Evolutionary conservation across 2,113 vertebrate species (phyloP).

Genomic region (Collichthys lucidus): DNA sequence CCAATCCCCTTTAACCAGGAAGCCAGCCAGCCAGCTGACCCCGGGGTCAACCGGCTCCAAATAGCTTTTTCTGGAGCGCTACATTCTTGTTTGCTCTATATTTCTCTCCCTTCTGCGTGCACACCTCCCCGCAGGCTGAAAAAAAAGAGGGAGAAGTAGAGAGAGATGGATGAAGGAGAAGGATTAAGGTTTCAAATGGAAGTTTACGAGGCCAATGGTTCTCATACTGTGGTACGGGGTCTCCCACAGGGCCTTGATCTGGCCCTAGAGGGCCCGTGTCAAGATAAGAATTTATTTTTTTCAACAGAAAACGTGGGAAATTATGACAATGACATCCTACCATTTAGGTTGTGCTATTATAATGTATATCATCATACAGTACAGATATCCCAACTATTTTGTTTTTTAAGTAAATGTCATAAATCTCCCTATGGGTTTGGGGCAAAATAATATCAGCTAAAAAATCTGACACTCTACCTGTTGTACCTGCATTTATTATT

Average conservation of each 20-base stretch:
- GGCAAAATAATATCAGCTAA: not conserved
- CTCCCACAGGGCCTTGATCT: constrained; percentile 26
- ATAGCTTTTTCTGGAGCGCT: constrained; percentile 79
- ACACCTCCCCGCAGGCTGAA: constrained; percentile 57
- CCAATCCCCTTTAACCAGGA: constrained; percentile 77
- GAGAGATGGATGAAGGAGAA: constrained; percentile 70
- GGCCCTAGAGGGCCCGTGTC: constrained; percentile 27
- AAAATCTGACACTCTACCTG: not conserved
- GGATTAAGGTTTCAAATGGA: constrained; percentile 60
- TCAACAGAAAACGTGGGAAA: constrained; percentile 13
- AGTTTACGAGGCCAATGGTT: constrained; percentile 57
- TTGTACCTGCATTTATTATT: not conserved
- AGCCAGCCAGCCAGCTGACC: constrained; percentile 69
- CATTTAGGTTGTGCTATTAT: not conserved
- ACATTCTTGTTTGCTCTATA: constrained; percentile 56
- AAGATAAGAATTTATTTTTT: constrained; percentile 47
- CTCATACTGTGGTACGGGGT: constrained; percentile 9
- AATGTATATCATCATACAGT: not conserved
- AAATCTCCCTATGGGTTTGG: not conserved
- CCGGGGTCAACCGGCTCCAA: constrained; percentile 79
- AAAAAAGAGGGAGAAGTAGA: constrained; percentile 44
- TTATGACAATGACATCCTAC: not conserved
- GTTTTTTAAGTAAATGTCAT: no score
- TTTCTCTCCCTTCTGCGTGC: constrained; percentile 46
- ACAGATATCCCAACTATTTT: not conserved